These are phyloP conservation scores for Eumerus sabulonum DNA, from an alignment of 2,888 invertebrate genomes.

Conservation along the genomic window DNA sequence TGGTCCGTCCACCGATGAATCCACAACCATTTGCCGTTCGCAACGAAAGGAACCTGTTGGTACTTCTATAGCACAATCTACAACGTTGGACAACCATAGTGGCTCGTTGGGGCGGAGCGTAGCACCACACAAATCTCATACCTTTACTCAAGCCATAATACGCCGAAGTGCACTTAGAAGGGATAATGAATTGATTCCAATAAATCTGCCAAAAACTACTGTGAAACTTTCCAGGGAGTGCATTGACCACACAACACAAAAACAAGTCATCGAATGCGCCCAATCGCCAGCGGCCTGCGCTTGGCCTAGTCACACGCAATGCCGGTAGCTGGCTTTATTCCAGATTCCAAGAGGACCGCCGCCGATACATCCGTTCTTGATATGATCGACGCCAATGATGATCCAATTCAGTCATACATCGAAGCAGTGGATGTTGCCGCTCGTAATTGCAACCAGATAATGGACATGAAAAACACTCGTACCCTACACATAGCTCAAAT, in stretches of 20 bases:
- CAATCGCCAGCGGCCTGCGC: conserved; percentile 85
- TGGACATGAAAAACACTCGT: conserved; percentile 35
- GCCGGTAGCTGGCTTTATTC: conserved; percentile 85
- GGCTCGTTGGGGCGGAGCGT: conserved; percentile 64
- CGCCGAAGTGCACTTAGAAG: conserved; percentile 29
- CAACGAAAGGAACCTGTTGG: conserved; percentile 73
- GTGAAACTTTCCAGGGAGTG: too few species aligned
- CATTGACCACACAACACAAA: conserved; percentile 5
- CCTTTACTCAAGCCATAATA: conserved; percentile 41
- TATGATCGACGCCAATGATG: conserved; percentile 17
- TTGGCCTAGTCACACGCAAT: conserved; percentile 86
- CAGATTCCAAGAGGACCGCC: conserved; percentile 74
- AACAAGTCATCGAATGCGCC: conserved; percentile 75
- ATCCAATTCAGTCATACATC: conserved; percentile 10
- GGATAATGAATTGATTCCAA: conserved; percentile 1
- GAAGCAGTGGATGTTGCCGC: conserved; percentile 44
- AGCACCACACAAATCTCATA: conserved; percentile 60
- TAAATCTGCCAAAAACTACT: neutral
- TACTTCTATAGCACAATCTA: conserved; percentile 73
- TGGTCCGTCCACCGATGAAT: conserved; percentile 30
- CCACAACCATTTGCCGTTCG: conserved; percentile 42
- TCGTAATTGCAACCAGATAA: conserved; percentile 44
- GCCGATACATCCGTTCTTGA: neutral
- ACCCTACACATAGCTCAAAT: conserved; percentile 40
- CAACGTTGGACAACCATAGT: conserved; percentile 70